Percentiles rank a stretch among this genome's conserved stretches.
Evolutionary conservation across 2,113 vertebrate species (phyloP).

Genomic region (Epinephelus cyanopodus): DNA sequence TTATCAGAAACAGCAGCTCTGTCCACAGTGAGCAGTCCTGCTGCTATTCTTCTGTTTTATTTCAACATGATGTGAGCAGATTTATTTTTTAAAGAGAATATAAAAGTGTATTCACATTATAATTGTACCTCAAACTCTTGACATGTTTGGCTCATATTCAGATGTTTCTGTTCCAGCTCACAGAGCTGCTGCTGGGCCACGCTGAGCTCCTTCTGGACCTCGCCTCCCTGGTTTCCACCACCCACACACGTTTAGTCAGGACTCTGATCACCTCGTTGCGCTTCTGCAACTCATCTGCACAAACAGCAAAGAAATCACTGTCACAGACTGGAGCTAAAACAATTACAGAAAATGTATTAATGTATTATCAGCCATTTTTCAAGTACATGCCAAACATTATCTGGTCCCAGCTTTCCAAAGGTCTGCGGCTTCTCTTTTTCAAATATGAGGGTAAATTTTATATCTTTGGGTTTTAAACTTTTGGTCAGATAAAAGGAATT

Average conservation of each 20-base stretch:
- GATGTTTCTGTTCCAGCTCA: conserved; percentile 62
- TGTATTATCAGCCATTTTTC: no score
- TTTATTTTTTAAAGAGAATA: not conserved
- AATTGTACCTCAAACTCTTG: conserved; percentile 71
- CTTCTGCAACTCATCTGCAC: conserved; percentile 78
- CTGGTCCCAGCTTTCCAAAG: no score
- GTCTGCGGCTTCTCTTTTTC: no score
- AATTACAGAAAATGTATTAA: not conserved
- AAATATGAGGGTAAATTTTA: no score
- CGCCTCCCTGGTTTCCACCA: conserved; percentile 68
- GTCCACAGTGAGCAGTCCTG: not conserved
- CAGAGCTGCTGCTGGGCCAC: conserved; percentile 56
- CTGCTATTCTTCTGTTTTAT: not conserved
- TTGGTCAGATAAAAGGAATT: no score
- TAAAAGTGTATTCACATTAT: not conserved
- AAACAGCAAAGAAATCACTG: not conserved
- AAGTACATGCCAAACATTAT: no score
- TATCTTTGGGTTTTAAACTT: no score
- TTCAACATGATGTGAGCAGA: not conserved
- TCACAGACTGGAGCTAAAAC: not conserved
- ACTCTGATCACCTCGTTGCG: conserved; percentile 75
- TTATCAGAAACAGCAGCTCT: not conserved
- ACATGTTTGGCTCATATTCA: conserved; percentile 56
- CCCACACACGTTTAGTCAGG: conserved; percentile 64
- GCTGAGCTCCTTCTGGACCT: conserved; percentile 64